Evolutionary conservation across 1,140 invertebrate genomes (phyloP).

Genomic region (Gonatopus flavifemur): DNA sequence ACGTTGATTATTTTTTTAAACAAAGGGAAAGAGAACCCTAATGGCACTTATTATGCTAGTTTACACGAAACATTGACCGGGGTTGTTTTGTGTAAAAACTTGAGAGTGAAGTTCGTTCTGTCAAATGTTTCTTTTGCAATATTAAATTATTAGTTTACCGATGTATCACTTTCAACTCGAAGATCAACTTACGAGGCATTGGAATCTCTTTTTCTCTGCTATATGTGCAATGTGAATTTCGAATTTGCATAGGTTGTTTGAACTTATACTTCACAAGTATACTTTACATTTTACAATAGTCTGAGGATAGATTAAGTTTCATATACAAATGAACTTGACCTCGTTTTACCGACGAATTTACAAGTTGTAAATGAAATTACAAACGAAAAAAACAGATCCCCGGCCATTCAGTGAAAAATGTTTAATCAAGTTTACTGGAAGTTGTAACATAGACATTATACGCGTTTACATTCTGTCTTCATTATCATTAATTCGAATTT

Average conservation of each 20-base stretch:
- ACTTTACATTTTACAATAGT: too few relatives aligned
- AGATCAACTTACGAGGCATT: conserved; percentile 23
- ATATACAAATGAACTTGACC: too few relatives aligned
- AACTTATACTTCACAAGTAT: too few relatives aligned
- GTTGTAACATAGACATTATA: conserved; percentile 34
- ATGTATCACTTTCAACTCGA: too few relatives aligned
- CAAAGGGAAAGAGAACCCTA: conserved; percentile 38
- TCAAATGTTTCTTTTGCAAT: too few relatives aligned
- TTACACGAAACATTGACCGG: conserved; percentile 38
- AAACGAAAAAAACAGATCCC: too few relatives aligned
- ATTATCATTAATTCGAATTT: conserved; percentile 4
- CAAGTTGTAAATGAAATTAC: conserved; percentile 39
- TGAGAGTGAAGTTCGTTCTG: too few relatives aligned
- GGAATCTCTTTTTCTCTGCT: background rate
- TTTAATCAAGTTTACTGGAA: conserved; percentile 37
- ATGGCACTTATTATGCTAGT: conserved; percentile 45
- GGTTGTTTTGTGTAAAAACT: conserved; percentile 44
- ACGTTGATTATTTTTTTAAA: conserved; percentile 56
- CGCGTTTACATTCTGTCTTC: conserved; percentile 22
- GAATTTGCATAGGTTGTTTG: too few relatives aligned
- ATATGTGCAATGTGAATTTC: background rate
- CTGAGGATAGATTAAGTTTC: too few relatives aligned
- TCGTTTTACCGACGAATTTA: too few relatives aligned
- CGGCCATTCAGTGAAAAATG: conserved; percentile 38
- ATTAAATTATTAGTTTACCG: too few relatives aligned